These are phyloP conservation scores for Ramphastos sulfuratus DNA, from an alignment of 2,113 vertebrate species.

Conservation along the genomic window DNA sequence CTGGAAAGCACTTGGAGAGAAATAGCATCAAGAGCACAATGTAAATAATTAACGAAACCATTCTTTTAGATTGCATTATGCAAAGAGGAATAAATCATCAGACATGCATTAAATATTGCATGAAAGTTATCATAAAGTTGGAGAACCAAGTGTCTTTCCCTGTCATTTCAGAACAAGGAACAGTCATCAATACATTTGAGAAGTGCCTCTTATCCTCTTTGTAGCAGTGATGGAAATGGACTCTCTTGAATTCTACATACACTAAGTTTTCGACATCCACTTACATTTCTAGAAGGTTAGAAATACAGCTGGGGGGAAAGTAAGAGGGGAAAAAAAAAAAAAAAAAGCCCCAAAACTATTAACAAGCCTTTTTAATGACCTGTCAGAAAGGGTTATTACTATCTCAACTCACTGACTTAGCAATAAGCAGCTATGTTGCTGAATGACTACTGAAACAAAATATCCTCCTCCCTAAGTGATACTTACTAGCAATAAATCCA, in stretches of 20 bases:
- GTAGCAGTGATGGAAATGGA: background rate
- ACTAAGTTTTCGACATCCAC: background rate
- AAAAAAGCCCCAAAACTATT: background rate
- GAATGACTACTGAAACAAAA: background rate
- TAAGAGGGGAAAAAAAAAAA: no score
- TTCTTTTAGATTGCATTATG: constrained; percentile 44
- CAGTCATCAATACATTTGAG: constrained; percentile 27
- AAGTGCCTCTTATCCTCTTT: background rate
- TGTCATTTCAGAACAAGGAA: constrained; percentile 28
- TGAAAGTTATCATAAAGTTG: constrained; percentile 28
- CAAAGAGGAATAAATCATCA: constrained; percentile 62
- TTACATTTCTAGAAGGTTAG: background rate
- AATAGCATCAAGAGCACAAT: constrained; percentile 2
- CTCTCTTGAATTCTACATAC: background rate
- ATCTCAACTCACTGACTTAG: background rate
- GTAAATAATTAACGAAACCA: constrained; percentile 64
- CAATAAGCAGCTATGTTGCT: background rate
- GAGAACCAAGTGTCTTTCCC: constrained; percentile 40
- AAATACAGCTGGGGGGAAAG: no score
- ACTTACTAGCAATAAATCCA: background rate
- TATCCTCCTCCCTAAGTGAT: background rate
- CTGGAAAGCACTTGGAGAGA: constrained; percentile 22
- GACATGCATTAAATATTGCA: constrained; percentile 62
- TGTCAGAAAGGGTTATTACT: no score
- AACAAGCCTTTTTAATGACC: no score